Conservation (phyloP, 2,113 vertebrate genomes). For the Podocnemis expansa region DNA sequence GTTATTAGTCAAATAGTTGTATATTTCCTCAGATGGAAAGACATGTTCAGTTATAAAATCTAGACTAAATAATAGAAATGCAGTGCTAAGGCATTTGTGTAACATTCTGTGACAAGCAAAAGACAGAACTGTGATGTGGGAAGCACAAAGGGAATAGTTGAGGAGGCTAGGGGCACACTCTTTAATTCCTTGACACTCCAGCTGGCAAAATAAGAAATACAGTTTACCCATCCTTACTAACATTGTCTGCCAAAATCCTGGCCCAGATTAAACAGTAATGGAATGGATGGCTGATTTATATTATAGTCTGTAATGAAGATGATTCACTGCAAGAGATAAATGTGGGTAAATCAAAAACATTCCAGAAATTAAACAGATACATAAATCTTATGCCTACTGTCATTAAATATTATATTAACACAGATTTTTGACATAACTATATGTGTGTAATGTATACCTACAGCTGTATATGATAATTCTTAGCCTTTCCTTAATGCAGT, state of each 20-base stretch:
- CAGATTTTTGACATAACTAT: not conserved
- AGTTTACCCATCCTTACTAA: not conserved
- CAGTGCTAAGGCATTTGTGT: not conserved
- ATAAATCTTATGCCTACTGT: not conserved
- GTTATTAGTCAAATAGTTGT: not conserved
- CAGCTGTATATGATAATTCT: not conserved
- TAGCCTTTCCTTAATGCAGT: not conserved
- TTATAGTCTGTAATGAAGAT: not conserved
- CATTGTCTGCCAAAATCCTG: not conserved
- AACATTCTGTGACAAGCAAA: not conserved
- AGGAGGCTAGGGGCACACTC: not conserved
- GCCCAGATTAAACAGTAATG: not conserved
- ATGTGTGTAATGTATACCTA: not conserved
- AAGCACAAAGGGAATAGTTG: not conserved
- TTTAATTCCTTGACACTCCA: not conserved
- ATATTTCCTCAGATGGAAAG: not conserved
- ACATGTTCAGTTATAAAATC: not conserved
- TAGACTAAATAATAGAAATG: not conserved
- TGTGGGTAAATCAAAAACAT: not conserved
- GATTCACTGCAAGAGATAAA: not conserved
- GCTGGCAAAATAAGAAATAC: not conserved
- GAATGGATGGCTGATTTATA: not conserved
- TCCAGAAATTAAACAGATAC: not conserved
- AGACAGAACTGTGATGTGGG: not conserved
- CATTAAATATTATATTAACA: not conserved